Conservation (phyloP, 2,888 invertebrate genomes). For the Agrilus mali region DNA sequence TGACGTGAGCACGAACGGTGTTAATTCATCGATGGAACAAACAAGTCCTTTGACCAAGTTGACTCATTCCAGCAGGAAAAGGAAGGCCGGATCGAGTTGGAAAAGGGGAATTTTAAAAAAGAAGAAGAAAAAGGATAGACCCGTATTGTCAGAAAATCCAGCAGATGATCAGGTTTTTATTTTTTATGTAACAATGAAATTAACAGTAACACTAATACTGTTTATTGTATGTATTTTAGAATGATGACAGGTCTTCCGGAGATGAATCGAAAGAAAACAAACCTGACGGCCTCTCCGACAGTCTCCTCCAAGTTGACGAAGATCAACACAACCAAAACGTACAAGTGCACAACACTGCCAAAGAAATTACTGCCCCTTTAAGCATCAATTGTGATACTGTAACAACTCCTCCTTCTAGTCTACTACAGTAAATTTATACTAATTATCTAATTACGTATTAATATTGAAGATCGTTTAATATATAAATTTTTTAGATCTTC, state of each 20-base stretch:
- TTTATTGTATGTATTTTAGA: conserved; percentile 5
- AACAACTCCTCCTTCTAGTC: conserved; percentile 9
- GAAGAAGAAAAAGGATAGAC: conserved; percentile 31
- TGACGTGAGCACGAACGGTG: no score
- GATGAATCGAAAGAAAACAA: conserved; percentile 27
- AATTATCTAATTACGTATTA: conserved; percentile 2
- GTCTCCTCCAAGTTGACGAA: neutral
- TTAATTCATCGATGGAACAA: no score
- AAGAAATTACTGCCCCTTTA: conserved; percentile 19
- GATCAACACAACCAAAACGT: neutral
- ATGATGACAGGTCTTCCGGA: conserved; percentile 19
- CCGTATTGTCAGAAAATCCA: conserved; percentile 18
- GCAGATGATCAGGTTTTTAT: conserved; percentile 10
- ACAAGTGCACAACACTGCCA: neutral
- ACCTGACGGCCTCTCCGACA: no score
- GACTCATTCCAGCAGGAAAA: conserved; percentile 28
- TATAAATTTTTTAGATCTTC: conserved; percentile 10
- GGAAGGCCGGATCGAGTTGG: conserved; percentile 34
- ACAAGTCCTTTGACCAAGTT: neutral
- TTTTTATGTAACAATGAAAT: neutral
- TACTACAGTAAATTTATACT: conserved; percentile 20
- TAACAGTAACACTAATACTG: neutral
- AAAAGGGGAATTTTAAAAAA: conserved; percentile 39
- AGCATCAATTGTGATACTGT: conserved; percentile 27
- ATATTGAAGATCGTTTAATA: neutral